Percentiles rank a stretch among this genome's conserved stretches.
Conservation (phyloP, 2,888 invertebrate genomes). For the Tyria jacobaeae region DNA sequence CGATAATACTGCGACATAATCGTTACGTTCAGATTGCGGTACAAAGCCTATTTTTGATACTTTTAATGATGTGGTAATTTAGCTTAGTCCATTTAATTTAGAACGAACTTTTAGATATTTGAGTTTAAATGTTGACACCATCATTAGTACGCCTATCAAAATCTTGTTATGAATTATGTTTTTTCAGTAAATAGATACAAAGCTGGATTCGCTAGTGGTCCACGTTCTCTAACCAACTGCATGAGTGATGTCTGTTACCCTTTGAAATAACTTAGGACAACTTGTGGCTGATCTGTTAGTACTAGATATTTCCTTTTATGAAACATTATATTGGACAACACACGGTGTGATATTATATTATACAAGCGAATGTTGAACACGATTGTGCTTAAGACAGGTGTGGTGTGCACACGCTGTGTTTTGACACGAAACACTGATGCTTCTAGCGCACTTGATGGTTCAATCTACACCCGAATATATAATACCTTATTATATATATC, state of each 20-base stretch:
- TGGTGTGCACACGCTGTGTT: conserved; percentile 42
- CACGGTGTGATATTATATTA: conserved; percentile 48
- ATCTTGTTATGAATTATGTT: conserved; percentile 2
- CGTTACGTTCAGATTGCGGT: neutral
- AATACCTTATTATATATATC: conserved; percentile 14
- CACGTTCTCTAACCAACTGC: conserved; percentile 63
- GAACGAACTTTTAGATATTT: neutral
- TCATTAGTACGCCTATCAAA: neutral
- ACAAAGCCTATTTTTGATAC: neutral
- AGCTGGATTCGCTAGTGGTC: conserved; percentile 59
- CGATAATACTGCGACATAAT: too few relatives aligned
- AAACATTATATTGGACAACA: conserved; percentile 42
- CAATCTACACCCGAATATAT: conserved; percentile 29
- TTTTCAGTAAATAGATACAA: conserved; percentile 22
- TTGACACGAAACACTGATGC: conserved; percentile 50
- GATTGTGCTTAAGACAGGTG: conserved; percentile 50
- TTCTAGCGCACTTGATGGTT: conserved; percentile 59
- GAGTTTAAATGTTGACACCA: neutral
- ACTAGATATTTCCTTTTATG: conserved; percentile 56
- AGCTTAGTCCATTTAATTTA: neutral
- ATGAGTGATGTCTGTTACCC: conserved; percentile 72
- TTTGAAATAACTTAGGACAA: conserved; percentile 61
- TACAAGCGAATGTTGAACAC: conserved; percentile 51
- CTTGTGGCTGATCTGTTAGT: conserved; percentile 74
- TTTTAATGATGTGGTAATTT: neutral